A percentile compares a stretch with the other conserved stretches of the same genome.
Conservation (phyloP, 2,113 vertebrate species). For the Mystacornis crossleyi region DNA sequence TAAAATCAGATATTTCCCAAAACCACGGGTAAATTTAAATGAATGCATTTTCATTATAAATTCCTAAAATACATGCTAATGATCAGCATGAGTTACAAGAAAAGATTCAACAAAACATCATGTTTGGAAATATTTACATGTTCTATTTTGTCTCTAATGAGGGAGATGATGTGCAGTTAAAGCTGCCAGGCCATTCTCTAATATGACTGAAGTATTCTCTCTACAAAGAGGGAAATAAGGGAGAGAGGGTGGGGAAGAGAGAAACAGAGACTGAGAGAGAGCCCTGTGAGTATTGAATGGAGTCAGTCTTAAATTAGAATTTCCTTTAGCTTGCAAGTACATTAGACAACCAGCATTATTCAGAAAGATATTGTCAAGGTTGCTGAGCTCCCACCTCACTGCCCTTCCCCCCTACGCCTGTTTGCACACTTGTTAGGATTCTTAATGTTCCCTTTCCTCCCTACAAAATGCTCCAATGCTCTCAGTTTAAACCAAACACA, state of each 20-base stretch:
- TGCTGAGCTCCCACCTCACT: not conserved
- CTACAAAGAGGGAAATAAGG: not conserved
- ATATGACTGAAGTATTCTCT: not conserved
- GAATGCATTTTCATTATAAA: slow-evolving; percentile 18
- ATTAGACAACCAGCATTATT: not conserved
- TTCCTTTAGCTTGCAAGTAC: not conserved
- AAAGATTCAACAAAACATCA: slow-evolving; percentile 20
- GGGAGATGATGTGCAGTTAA: slow-evolving; percentile 6
- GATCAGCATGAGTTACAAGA: slow-evolving; percentile 33
- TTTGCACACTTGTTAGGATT: not conserved
- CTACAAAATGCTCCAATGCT: not conserved
- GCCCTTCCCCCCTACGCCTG: not conserved
- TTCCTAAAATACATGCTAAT: slow-evolving; percentile 25
- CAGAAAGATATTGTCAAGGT: not conserved
- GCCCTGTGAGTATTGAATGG: not conserved
- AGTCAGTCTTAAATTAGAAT: not conserved
- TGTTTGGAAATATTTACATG: slow-evolving; percentile 56
- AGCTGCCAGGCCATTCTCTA: slow-evolving; percentile 8
- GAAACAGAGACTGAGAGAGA: not conserved
- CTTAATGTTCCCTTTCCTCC: not conserved
- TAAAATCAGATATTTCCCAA: not conserved
- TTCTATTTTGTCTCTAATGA: slow-evolving; percentile 7
- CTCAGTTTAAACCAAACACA: not conserved
- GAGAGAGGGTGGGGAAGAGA: not conserved
- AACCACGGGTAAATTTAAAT: not conserved